Evolutionary conservation across 1,140 invertebrate species (phyloP).

Genomic region (Temnothorax curvispinosus): DNA sequence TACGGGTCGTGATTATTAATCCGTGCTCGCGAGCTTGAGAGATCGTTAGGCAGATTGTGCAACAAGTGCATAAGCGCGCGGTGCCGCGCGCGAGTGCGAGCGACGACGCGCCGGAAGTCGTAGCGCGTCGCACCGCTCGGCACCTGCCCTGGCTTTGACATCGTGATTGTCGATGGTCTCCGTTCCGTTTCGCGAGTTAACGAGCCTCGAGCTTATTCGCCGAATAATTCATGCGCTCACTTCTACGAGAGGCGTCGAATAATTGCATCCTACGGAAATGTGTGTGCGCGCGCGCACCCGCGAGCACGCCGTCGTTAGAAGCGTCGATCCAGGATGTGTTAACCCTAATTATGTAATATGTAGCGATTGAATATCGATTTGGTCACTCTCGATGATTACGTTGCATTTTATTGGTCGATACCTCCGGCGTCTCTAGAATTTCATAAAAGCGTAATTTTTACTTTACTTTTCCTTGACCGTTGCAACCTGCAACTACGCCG

Average conservation of each 20-base stretch:
- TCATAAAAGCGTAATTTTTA: conserved; percentile 1
- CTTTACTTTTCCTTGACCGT: background rate
- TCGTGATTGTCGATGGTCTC: conserved; percentile 68
- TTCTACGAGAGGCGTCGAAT: conserved; percentile 67
- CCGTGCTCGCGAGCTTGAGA: conserved; percentile 68
- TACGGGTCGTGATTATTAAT: conserved; percentile 82
- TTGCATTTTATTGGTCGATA: background rate
- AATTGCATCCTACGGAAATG: conserved; percentile 68
- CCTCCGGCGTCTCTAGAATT: background rate
- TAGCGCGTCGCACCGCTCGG: conserved; percentile 48
- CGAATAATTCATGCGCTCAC: conserved; percentile 73
- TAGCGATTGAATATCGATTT: conserved; percentile 22
- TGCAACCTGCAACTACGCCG: background rate
- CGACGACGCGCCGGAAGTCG: conserved; percentile 78
- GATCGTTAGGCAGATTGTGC: conserved; percentile 78
- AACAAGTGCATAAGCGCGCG: conserved; percentile 52
- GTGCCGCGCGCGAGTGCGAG: conserved; percentile 41
- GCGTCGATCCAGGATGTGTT: conserved; percentile 59
- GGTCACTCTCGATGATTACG: no score
- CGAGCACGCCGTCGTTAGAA: conserved; percentile 11
- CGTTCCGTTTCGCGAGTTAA: conserved; percentile 67
- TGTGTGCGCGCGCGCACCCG: background rate
- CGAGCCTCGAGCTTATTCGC: conserved; percentile 57
- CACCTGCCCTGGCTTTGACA: conserved; percentile 76
- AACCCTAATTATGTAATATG: conserved; percentile 63